These are phyloP conservation scores for Neelides sp. DNA, from an alignment of 1,140 invertebrate species.

Conservation along the genomic window DNA sequence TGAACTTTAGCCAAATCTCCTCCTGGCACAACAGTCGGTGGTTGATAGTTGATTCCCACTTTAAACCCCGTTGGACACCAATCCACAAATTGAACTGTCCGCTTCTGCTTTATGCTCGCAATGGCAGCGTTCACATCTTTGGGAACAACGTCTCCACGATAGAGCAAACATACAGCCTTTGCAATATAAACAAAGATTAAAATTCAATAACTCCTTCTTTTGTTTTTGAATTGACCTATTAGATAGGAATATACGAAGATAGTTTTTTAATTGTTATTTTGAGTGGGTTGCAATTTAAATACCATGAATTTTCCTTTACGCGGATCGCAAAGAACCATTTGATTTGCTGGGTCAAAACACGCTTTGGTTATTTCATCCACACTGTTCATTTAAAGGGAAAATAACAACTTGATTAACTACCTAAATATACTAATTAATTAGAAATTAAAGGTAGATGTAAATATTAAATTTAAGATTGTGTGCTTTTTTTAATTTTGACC, in stretches of 20 bases:
- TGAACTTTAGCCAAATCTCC: conserved; percentile 43
- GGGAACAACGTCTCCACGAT: conserved; percentile 46
- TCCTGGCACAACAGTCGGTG: conserved; percentile 37
- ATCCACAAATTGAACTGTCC: conserved; percentile 75
- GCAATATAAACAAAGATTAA: too few relatives aligned
- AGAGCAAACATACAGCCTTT: conserved; percentile 62
- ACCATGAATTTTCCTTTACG: conserved; percentile 56
- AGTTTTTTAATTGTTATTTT: too few relatives aligned
- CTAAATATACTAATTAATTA: too few relatives aligned
- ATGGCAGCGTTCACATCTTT: conserved; percentile 63
- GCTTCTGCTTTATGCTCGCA: conserved; percentile 69
- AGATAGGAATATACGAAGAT: too few relatives aligned
- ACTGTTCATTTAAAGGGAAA: too few relatives aligned
- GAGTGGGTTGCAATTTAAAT: too few relatives aligned
- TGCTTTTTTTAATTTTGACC: too few relatives aligned
- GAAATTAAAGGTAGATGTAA: too few relatives aligned
- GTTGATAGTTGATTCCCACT: conserved; percentile 37
- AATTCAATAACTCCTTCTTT: too few relatives aligned
- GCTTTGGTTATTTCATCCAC: conserved; percentile 60
- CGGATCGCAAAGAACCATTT: conserved; percentile 70
- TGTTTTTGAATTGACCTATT: too few relatives aligned
- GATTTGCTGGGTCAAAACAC: conserved; percentile 65
- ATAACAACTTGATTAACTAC: too few relatives aligned
- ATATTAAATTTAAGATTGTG: too few relatives aligned
- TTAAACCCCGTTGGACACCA: conserved; percentile 84